phyloP scores from a whole-genome alignment of 2,888 invertebrate genomes.

The Arctia plantaginis region DNA sequence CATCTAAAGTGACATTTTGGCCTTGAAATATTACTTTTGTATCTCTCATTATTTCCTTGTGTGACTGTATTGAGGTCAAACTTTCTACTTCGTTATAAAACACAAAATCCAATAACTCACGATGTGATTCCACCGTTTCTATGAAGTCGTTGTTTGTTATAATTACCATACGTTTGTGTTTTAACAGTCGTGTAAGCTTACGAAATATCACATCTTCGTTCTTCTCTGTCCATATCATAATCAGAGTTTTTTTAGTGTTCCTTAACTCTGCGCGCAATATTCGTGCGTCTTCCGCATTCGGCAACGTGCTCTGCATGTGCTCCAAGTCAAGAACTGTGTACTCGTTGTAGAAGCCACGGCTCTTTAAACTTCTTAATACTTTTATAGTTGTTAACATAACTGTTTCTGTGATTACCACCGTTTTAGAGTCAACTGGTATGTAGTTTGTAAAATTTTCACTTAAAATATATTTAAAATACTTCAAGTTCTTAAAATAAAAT shows the following conservation, averaged over 20 bases:
- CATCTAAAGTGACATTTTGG: slow-evolving; percentile 11
- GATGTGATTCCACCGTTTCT: slow-evolving; percentile 13
- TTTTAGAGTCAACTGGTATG: background rate
- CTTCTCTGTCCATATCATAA: background rate
- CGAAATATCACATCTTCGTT: background rate
- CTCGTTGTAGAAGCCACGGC: background rate
- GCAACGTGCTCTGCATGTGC: background rate
- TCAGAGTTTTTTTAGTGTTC: slow-evolving; percentile 1
- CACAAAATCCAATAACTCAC: background rate
- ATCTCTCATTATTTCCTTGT: slow-evolving; percentile 7
- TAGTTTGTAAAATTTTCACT: background rate
- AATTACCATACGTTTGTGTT: slow-evolving; percentile 5
- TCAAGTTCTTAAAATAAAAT: slow-evolving; percentile 6
- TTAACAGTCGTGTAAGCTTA: background rate
- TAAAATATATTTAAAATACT: slow-evolving; percentile 5
- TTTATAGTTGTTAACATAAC: slow-evolving; percentile 22
- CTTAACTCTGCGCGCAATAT: background rate
- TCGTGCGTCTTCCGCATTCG: background rate
- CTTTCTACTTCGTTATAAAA: slow-evolving; percentile 10
- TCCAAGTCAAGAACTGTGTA: slow-evolving; percentile 1
- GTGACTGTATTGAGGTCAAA: slow-evolving; percentile 17
- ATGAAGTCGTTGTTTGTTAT: background rate
- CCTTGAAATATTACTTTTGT: slow-evolving; percentile 30
- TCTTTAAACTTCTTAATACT: slow-evolving; percentile 20
- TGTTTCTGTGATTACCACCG: slow-evolving; percentile 20